Base-by-base conservation (phyloP, 2,888 invertebrate genomes). In the Macrosiphum euphorbiae region DNA sequence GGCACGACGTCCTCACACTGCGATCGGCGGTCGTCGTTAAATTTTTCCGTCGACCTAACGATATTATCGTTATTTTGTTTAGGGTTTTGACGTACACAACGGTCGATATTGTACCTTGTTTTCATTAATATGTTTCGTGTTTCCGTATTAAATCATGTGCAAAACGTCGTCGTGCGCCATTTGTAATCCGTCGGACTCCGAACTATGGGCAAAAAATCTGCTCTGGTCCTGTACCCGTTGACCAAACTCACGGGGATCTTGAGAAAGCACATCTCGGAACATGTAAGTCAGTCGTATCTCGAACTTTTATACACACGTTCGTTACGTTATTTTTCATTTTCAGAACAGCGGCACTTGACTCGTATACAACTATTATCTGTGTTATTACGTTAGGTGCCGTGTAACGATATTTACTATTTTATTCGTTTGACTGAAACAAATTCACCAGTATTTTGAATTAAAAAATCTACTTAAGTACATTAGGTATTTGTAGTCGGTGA, bases 171-270 rank as follows among this genome's bases (percentile, higher is more conserved):
- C 91, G 41, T 10, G 7, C 3, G n/a, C 24, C 58, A 35, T 24
- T 20, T 20, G 55, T 86, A 47, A 84, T 55, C 28, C 10, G 26
- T 58, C 58, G 20, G 41, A 10, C 44, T 24, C 26, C 28, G 8
- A 58, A 85, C 16, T 20, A 94, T 94, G 94, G 94, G 94, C 20
- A 94, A 94, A 52, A 90, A 90, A 58, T 94, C 94, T 0, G 86
- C 94, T 8, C 41, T 94, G 7, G 94, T 90, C 35, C 26, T 94
- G 41, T 90, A 94, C 41, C 90, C 94, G 4, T 28, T 90, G 86
- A 94, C 94, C 24, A 94, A 94, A 87, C 61, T 94, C 24, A 90
- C 90, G 0, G 61, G 50, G 3, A 8, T 94, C 11, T 58, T 90
- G 41, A 41, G 24, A 24, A 94, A 90, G 24, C 86, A 94, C 13